phyloP scores from a whole-genome alignment of 2,888 invertebrate species.

The Petrolisthes cinctipes region DNA sequence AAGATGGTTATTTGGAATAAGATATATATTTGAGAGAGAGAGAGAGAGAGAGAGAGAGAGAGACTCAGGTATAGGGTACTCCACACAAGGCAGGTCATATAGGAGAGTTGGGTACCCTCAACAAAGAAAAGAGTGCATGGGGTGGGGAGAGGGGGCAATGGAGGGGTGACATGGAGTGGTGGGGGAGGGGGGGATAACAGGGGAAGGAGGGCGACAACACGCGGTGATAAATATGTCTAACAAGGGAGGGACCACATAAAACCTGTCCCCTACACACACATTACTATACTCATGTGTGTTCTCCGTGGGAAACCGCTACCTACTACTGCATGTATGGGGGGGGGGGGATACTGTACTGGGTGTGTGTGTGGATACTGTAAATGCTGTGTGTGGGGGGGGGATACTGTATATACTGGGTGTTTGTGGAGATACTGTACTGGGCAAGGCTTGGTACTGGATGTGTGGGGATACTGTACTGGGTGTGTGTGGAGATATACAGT shows the following conservation, averaged over 20 bases:
- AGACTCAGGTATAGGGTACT: background rate
- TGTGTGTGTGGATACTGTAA: too few species aligned
- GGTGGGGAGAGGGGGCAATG: background rate
- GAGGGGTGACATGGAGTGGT: background rate
- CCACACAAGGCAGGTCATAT: background rate
- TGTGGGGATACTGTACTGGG: too few species aligned
- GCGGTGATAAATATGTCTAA: background rate
- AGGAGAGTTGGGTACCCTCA: background rate
- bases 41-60: background rate
- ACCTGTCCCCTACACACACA: background rate
- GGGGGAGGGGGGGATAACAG: background rate
- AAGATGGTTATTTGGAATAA: too few species aligned
- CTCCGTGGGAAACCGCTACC: too few species aligned
- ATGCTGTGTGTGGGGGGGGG: too few species aligned
- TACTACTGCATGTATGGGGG: too few species aligned
- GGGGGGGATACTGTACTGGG: too few species aligned
- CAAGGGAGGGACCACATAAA: background rate
- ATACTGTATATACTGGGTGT: too few species aligned
- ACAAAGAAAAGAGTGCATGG: background rate
- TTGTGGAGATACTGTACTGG: too few species aligned
- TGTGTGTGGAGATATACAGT: too few species aligned
- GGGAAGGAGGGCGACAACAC: background rate
- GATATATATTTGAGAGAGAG: background rate
- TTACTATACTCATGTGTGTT: too few species aligned
- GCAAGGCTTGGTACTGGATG: too few species aligned